Base-by-base conservation (phyloP, 2,797 vertebrate species). In the Sebastiscus tertius region DNA sequence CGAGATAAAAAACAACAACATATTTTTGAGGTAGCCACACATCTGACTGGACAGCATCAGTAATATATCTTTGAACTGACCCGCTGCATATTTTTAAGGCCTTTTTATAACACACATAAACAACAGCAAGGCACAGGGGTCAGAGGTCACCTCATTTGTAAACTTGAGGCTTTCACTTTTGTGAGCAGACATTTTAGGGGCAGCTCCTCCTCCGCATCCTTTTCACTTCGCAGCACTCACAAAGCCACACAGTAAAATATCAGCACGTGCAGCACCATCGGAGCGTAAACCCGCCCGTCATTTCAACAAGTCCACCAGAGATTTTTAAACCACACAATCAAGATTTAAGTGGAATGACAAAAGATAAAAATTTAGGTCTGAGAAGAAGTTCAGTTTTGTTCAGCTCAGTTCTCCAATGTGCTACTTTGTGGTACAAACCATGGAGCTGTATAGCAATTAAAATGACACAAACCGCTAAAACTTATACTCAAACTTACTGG, bases 21-120 rank as follows among this genome's bases (percentile, higher is more conserved):
- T 69, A 78, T 81, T 88, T 89, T 84, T 92, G 94, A 95, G 94
- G 95, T 94, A 95, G 93, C 86, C 87, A 93, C 86, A 90, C 65
- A 89, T 89, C 75, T 87, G 87, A 89, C 90, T 76, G 87, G 82
- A 93, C 84, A 87, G 88, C 74, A 90, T 92, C 72, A 79, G 74
- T 87, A 71, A 83, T 72, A 87, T 49, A 88, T 89, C 72, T 88
- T 86, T 82, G 77, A 89, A 86, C 70, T 70, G 88, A 91, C 86
- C 83, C 55, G 20, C 52, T 72, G 72, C 79, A 70, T 75, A 86
- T 83, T 81, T 90, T 82, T 91, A 93, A 94, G 91, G 90, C 89
- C 86, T 92, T 93, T 88, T 88, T 62, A 81, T 84, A 81, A 90
- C 81, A 90, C 76, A 79, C 56, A 86, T 80, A 65, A 92, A 87